A percentile compares a stretch with the other conserved stretches of the same genome.
phyloP scores from a whole-genome alignment of 2,797 vertebrate genomes.

The Amniataba percoides region DNA sequence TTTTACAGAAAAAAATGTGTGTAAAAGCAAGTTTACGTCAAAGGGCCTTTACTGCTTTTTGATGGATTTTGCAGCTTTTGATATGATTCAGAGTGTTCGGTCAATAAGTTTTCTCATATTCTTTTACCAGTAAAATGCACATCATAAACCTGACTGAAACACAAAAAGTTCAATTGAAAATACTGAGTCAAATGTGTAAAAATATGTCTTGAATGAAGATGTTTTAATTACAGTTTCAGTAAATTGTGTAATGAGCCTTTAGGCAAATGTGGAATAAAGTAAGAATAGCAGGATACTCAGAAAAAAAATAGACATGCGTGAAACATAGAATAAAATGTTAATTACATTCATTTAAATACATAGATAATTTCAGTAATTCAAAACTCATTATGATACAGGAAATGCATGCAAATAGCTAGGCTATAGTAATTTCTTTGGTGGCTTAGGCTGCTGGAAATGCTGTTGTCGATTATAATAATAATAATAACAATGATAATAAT shows the following conservation, averaged over 20 bases:
- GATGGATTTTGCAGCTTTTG: not conserved
- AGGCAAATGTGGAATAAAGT: constrained; percentile 78
- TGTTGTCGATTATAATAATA: constrained; percentile 62
- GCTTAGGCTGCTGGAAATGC: constrained; percentile 77
- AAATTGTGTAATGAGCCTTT: constrained; percentile 79
- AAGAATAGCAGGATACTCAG: constrained; percentile 76
- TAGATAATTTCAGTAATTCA: constrained; percentile 78
- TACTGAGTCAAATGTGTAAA: constrained; percentile 61
- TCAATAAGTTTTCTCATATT: not conserved
- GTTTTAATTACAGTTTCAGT: constrained; percentile 82
- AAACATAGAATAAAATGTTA: constrained; percentile 80
- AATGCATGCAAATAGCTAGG: constrained; percentile 84
- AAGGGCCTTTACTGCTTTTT: not conserved
- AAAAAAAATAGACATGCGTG: constrained; percentile 82
- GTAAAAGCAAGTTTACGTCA: not conserved
- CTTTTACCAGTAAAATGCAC: not conserved
- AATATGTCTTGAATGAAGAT: constrained; percentile 65
- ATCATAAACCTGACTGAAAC: constrained; percentile 15
- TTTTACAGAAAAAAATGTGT: not conserved
- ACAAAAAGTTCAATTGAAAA: constrained; percentile 42
- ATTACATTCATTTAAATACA: constrained; percentile 90
- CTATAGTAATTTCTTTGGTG: constrained; percentile 86
- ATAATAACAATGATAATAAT: constrained; percentile 67
- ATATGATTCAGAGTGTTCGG: not conserved
- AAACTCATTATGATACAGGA: constrained; percentile 81